Base-by-base conservation (phyloP, 2,113 vertebrate species). In the Mola mola region DNA sequence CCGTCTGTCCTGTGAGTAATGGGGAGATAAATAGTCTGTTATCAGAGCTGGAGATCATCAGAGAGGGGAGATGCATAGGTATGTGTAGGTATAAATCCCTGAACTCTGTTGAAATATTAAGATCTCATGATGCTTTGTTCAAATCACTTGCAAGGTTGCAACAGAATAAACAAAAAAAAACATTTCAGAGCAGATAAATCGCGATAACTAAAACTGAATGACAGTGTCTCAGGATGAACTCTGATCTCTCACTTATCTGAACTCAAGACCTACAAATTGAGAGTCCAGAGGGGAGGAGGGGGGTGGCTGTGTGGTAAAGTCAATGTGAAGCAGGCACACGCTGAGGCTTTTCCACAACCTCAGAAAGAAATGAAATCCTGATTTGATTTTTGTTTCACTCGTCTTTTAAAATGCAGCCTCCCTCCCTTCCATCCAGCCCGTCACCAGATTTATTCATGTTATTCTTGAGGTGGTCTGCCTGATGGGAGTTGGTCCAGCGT, bases 301-400 rank as follows among this genome's bases (percentile, higher is more conserved):
- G 34, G 83, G 60, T 34, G 82, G 60, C 28, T 76, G 84, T 81
- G 78, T 91, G 87, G 79, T 92, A 85, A 92, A 93, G 68, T 80
- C 85, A 89, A 92, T 87, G 89, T 92, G 90, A 93, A 86, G 53
- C 81, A 79, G 66, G 60, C 78, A 61, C 68, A 43, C 6, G 72
- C 66, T 5, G 80, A 69, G 72, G 53, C 86, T 82, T 64, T 90
- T 87, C 84, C 64, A 49, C 73, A 68, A 90, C 80, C 91, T 93
- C 81, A 84, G 92, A 90, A 91, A 83, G 81, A 92, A 93, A 94
- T 92, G 70, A 87, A 91, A 90, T 87, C 90, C 80, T 92, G 90
- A 84, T 91, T 93, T 66, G 42, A 78, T 75, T 86, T 83, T 75
- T 46, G 40, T 66, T 65, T 75, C 49, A 20, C 40, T 31, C 46